A percentile compares a stretch with the other conserved stretches of the same genome.
Conservation (phyloP, 2,888 invertebrate species). For the Formica aserva region DNA sequence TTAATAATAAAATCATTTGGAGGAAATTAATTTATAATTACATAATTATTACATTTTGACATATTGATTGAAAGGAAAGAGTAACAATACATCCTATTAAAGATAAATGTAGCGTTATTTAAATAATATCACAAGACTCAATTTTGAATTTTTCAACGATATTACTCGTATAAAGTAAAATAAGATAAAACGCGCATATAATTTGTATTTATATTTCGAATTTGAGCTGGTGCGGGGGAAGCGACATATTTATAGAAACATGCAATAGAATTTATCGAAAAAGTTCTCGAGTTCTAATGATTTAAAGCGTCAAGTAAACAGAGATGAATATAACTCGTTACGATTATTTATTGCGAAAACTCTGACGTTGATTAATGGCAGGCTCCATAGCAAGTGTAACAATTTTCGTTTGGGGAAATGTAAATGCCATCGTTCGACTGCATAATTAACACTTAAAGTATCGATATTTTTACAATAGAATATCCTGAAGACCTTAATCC, state of each 20-base stretch:
- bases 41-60: background rate
- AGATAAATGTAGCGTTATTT: background rate
- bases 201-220: constrained; percentile 1
- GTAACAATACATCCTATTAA: background rate
- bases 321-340: constrained; percentile 44
- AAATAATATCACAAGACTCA: background rate
- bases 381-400: constrained; percentile 31
- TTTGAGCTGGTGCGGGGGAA: background rate
- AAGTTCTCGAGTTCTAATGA: constrained; percentile 25
- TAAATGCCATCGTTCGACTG: constrained; percentile 16
- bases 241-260: background rate
- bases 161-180: background rate
- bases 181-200: background rate
- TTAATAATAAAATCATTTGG: background rate
- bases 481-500: no score
- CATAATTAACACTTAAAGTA: background rate
- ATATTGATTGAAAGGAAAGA: background rate
- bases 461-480: no score
- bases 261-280: constrained; percentile 16
- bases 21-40: background rate
- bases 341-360: constrained; percentile 50
- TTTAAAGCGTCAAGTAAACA: constrained; percentile 17
- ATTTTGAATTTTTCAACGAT: background rate
- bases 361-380: constrained; percentile 50
- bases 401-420: constrained; percentile 29